Conservation (phyloP, 2,113 vertebrate genomes). For the Donacobius atricapilla region DNA sequence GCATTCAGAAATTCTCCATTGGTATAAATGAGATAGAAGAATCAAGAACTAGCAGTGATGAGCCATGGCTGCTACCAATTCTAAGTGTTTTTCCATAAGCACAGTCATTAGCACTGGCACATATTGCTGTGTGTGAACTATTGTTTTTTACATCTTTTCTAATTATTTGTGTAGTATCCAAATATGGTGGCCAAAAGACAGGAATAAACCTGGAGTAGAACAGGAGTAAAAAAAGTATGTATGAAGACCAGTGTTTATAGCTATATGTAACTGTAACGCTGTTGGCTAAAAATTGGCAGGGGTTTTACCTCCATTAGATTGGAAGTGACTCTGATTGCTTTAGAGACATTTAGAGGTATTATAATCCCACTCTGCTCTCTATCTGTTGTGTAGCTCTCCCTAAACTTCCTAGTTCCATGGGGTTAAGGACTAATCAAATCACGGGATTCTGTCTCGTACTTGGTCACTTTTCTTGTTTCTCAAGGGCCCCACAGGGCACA, state of each 20-base stretch:
- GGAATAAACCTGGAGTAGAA: not conserved
- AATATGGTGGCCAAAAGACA: not conserved
- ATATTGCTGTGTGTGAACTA: not conserved
- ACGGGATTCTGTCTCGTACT: not conserved
- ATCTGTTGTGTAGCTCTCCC: not conserved
- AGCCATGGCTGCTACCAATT: no score
- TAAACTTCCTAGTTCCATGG: not conserved
- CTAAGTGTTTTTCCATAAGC: not conserved
- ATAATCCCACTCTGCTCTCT: not conserved
- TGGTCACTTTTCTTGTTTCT: not conserved
- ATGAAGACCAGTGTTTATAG: not conserved
- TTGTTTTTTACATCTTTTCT: not conserved
- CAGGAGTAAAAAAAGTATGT: not conserved
- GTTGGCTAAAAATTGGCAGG: not conserved
- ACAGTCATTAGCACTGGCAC: not conserved
- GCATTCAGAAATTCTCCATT: not conserved
- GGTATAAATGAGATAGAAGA: not conserved
- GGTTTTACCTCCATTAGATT: not conserved
- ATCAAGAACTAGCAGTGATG: no score
- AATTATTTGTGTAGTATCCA: not conserved
- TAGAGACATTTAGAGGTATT: not conserved
- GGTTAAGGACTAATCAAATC: not conserved
- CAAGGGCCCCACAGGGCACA: accelerated
- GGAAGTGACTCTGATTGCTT: not conserved
- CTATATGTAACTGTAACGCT: not conserved